Base-by-base conservation (phyloP, 2,888 invertebrate genomes). In the Pinctada fucata region DNA sequence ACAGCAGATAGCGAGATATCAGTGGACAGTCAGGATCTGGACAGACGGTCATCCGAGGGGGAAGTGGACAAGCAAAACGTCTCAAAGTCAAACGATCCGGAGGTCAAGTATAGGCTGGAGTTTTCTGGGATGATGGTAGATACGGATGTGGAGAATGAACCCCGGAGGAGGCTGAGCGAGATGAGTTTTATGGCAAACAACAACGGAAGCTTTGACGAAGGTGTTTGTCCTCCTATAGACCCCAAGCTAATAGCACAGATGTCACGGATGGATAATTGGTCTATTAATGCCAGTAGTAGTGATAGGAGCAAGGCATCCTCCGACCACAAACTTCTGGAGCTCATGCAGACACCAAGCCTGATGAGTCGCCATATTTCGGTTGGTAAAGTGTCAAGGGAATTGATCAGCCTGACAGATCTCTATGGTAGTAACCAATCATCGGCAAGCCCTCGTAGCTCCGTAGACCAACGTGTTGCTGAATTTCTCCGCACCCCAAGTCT, bases 111-210 rank as follows among this genome's bases (percentile, higher is more conserved):
- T 80, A 79, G 89, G 69, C 79, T 90, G 49, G 90, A 90, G 68
- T 90, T 89, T 82, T 86, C 89, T 52, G 86, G 86, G 66, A 79
- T 87, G 48, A 84, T 86, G 66, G 84, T 89, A n/a, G 88, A 89
- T 68, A 88, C 89, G 16, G 89, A 90, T 72, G 49, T 78, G 45
- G 86, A 86, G 65, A 76, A 83, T n/a, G 68, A 79, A 52, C 64
- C 52, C 13, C 63, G 81, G 63, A 73, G 72, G 3, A 82, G 83
- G 3, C 83, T 68, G 3, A 79, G 76, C 66, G 81, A 80, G 10
- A 64, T 72, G 48, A 77, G 76, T 52, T 52, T 77, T 63, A 75
- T 84, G 4, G 82, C 81, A 50, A 78, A 69, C 50, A 64, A 68
- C 51, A 31, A 31, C 16, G 58, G 16, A 51, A 74, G 74, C 64